phyloP scores from a whole-genome alignment of 2,113 vertebrate genomes.

The Pseudolaguvia tuberculata region DNA sequence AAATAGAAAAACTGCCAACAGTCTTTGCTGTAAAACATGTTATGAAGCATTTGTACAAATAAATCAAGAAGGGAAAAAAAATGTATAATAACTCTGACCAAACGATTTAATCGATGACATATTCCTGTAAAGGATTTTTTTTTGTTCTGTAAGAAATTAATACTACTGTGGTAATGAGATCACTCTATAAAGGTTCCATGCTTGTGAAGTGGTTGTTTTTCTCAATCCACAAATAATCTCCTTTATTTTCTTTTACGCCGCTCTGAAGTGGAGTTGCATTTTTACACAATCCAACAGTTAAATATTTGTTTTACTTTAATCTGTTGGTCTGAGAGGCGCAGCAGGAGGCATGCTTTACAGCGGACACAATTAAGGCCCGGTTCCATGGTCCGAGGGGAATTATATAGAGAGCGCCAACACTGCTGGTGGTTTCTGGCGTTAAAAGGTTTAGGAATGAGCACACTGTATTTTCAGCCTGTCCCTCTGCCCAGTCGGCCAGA shows the following conservation, averaged over 20 bases:
- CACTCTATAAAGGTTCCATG: constrained; percentile 8
- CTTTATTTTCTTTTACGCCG: constrained; percentile 15
- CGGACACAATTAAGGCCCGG: constrained; percentile 12
- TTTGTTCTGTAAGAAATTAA: constrained; percentile 15
- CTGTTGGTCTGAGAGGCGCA: not conserved
- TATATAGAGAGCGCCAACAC: constrained; percentile 17
- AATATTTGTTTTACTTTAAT: constrained; percentile 35
- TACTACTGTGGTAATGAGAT: constrained; percentile 20
- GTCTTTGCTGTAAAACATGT: not conserved
- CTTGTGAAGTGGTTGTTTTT: constrained; percentile 34
- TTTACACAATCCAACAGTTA: constrained; percentile 11
- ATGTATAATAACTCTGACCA: not conserved
- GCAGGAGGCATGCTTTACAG: constrained; percentile 24
- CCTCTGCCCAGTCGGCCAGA: constrained; percentile 24
- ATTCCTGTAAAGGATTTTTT: not conserved
- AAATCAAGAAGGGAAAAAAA: not conserved
- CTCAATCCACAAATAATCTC: not conserved
- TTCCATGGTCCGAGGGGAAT: constrained; percentile 21
- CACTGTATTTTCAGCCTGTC: constrained; percentile 26
- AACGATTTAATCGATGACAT: not conserved
- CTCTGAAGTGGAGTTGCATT: constrained; percentile 40
- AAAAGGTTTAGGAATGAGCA: constrained; percentile 25
- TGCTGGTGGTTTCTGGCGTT: constrained; percentile 30
- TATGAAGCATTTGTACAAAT: not conserved
- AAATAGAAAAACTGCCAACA: no score